These are phyloP conservation scores for Fregata magnificens DNA, from an alignment of 2,113 vertebrate genomes.

Conservation along the genomic window DNA sequence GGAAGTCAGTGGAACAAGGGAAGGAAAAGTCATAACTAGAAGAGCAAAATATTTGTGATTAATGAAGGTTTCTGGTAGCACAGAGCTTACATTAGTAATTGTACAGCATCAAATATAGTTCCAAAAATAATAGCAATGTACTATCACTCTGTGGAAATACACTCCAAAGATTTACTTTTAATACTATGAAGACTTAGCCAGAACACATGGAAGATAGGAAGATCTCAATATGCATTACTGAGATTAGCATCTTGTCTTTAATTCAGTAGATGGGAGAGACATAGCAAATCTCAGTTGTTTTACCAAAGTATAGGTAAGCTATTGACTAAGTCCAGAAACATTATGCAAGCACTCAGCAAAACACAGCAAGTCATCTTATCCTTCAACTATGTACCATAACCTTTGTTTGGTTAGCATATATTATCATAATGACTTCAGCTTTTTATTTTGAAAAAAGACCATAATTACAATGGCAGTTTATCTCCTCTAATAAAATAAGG, in stretches of 20 bases:
- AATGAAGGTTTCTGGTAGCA: not conserved
- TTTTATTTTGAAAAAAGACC: not conserved
- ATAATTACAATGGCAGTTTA: not conserved
- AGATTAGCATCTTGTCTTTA: not conserved
- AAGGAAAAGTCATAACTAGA: not conserved
- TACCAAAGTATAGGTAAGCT: not conserved
- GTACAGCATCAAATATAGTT: not conserved
- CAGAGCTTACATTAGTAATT: not conserved
- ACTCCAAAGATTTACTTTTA: not conserved
- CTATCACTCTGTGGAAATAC: not conserved
- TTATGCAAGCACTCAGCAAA: not conserved
- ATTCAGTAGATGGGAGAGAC: not conserved
- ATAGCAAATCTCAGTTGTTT: not conserved
- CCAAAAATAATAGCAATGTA: not conserved
- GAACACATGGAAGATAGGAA: not conserved
- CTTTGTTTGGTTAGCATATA: not conserved
- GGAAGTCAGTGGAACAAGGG: not conserved
- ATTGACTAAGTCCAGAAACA: not conserved
- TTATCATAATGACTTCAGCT: not conserved
- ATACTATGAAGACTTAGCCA: not conserved
- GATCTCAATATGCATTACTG: not conserved
- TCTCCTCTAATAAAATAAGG: not conserved
- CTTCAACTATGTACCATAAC: not conserved
- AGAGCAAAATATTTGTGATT: conserved; percentile 30
- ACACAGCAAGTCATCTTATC: not conserved